Percentiles rank a stretch among this genome's conserved stretches.
Conservation (phyloP, 1,140 invertebrate species). For the Manduca sexta region DNA sequence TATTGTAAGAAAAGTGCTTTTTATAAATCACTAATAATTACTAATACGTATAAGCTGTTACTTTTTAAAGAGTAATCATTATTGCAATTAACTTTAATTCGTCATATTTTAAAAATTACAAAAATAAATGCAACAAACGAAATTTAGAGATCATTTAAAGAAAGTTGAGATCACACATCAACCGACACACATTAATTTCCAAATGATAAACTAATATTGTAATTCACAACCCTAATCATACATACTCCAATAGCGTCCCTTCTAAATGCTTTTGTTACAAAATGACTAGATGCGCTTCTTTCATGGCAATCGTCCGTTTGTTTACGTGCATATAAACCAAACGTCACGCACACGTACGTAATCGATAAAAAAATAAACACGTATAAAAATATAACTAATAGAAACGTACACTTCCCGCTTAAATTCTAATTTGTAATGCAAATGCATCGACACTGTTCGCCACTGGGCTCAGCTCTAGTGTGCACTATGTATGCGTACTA, state of each 20-base stretch:
- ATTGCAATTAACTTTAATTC: constrained; percentile 31
- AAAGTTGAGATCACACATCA: constrained; percentile 58
- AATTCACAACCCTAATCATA: constrained; percentile 69
- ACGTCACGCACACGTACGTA: too few species aligned
- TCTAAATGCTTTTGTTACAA: constrained; percentile 50
- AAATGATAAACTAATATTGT: constrained; percentile 58
- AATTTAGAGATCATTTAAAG: constrained; percentile 61
- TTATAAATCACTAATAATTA: constrained; percentile 31
- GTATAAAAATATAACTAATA: too few species aligned
- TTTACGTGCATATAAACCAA: too few species aligned
- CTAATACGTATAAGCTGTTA: constrained; percentile 39
- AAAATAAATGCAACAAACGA: constrained; percentile 56
- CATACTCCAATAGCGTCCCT: constrained; percentile 31
- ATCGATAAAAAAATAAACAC: too few species aligned
- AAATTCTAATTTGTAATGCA: too few species aligned
- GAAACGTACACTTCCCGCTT: too few species aligned
- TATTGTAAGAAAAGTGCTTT: constrained; percentile 40
- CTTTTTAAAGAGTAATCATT: constrained; percentile 36
- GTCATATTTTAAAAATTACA: constrained; percentile 24
- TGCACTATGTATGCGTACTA: too few species aligned
- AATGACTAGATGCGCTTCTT: constrained; percentile 60
- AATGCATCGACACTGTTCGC: too few species aligned
- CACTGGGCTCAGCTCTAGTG: too few species aligned
- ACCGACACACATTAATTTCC: constrained; percentile 20
- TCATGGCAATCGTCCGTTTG: constrained; percentile 43